Evolutionary conservation across 2,113 vertebrate species (phyloP).

Genomic region (Benitochromis conjunctus): DNA sequence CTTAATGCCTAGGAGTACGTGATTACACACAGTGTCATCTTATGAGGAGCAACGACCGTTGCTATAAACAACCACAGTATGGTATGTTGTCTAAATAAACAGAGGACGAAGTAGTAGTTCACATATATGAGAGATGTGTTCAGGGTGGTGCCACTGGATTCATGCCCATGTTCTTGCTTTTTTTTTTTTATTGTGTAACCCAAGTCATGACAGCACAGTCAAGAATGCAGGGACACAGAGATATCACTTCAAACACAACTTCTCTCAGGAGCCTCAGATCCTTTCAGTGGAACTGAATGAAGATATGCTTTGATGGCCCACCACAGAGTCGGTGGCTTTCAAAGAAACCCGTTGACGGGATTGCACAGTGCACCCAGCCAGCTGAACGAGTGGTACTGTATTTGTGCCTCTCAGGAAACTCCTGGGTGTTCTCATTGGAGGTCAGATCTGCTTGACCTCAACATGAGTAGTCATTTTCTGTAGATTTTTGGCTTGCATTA

Average conservation of each 20-base stretch:
- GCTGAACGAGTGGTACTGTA: constrained; percentile 50
- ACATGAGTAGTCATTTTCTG: constrained; percentile 20
- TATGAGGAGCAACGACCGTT: constrained; percentile 8
- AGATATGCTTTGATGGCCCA: constrained; percentile 72
- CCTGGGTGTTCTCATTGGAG: constrained; percentile 36
- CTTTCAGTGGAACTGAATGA: constrained; percentile 52
- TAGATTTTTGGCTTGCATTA: constrained; percentile 4
- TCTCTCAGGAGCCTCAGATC: constrained; percentile 57
- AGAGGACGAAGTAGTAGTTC: not conserved
- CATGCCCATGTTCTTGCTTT: constrained; percentile 10
- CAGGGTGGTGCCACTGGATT: constrained; percentile 15
- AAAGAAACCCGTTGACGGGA: constrained; percentile 59
- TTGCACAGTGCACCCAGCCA: constrained; percentile 25
- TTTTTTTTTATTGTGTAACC: constrained; percentile 45
- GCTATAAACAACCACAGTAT: constrained; percentile 12
- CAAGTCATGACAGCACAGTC: constrained; percentile 55
- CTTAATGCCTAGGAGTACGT: not conserved
- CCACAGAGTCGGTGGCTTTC: constrained; percentile 57
- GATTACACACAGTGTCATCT: not conserved
- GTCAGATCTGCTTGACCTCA: constrained; percentile 52
- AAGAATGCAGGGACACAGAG: constrained; percentile 61
- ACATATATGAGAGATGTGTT: constrained; percentile 2
- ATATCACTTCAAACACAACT: constrained; percentile 73
- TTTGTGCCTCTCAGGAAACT: constrained; percentile 4
- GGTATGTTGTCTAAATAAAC: not conserved